A percentile compares a stretch with the other conserved stretches of the same genome.
phyloP scores from a whole-genome alignment of 2,113 vertebrate genomes.

The Ursus arctos region DNA sequence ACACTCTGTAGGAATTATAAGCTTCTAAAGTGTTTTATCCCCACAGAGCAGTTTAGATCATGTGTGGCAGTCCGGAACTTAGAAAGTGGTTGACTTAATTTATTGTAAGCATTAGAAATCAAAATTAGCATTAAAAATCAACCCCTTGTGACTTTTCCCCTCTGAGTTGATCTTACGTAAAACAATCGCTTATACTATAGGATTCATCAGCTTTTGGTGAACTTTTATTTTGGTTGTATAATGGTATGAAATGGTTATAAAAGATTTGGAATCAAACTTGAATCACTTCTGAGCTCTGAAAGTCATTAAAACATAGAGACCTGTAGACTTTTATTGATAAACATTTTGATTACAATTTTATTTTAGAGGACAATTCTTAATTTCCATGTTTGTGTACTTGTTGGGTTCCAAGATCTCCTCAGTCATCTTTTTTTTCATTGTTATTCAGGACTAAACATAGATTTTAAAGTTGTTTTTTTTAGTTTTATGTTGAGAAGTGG shows the following conservation, averaged over 20 bases:
- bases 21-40: conserved; percentile 82
- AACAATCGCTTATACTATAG: not conserved
- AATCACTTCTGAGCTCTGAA: conserved; percentile 43
- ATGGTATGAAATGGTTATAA: conserved; percentile 9
- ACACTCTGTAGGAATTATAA: conserved; percentile 79
- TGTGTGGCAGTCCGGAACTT: conserved; percentile 72
- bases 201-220: conserved; percentile 52
- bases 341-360: conserved; percentile 46
- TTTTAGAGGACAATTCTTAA: not conserved
- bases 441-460: not conserved
- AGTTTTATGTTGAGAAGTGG: not conserved
- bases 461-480: not conserved
- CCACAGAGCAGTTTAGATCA: conserved; percentile 70
- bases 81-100: conserved; percentile 79
- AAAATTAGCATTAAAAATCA: conserved; percentile 80
- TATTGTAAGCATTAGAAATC: conserved; percentile 81
- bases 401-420: not conserved
- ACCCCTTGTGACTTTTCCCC: conserved; percentile 44
- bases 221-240: conserved; percentile 62
- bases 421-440: not conserved
- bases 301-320: conserved; percentile 44
- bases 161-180: conserved; percentile 29
- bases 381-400: conserved; percentile 28
- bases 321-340: conserved; percentile 30
- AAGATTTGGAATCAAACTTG: conserved; percentile 54